Base-by-base conservation (phyloP, 2,888 invertebrate species). In the Dolomedes plantarius region DNA sequence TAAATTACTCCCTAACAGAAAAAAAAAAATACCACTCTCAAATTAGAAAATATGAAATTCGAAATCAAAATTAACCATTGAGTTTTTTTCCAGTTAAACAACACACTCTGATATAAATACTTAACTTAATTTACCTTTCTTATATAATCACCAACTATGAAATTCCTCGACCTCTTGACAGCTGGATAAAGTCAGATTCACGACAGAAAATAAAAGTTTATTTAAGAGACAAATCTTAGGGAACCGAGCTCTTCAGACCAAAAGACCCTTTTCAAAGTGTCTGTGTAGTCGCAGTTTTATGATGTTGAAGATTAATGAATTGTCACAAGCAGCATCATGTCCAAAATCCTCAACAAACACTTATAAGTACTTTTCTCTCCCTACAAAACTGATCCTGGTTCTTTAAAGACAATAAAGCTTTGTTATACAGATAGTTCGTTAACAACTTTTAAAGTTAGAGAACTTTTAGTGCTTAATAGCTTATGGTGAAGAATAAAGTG, bases 371-470 rank as follows among this genome's bases (percentile, higher is more conserved):
- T 56, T 23, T 56, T 16, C 56, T 23, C 19, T 56, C 56, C 23
- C 19, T 23, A 5, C 56, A 56, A 11, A 56, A 23, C 56, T 56
- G 23, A 6, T 56, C 11, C 23, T 7, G 16, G 23, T 56, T 19
- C 56, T 56, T n/a, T 56, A 56, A 23, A 23, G 56, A 56, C 56
- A 56, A 56, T 56, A 23, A 56, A 23, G 56, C 56, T 56, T 56
- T 56, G 56, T n/a, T 23, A 19, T 7, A 23, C 23, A 23, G 56
- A 56, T 56, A 23, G 56, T 23, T 56, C 56, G 56, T 56, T 56
- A 23, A 23, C 56, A 56, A 56, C 56, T 56, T 56, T 56, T 56
- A 56, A 56, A 56, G 56, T 56, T 56, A 5, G 23, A 56, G 23
- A 56, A 56, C 19, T 23, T 23, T 23, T 56, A 56, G 3, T 19